Evolutionary conservation across 2,888 invertebrate species (phyloP).

Genomic region (Netelia virgata): DNA sequence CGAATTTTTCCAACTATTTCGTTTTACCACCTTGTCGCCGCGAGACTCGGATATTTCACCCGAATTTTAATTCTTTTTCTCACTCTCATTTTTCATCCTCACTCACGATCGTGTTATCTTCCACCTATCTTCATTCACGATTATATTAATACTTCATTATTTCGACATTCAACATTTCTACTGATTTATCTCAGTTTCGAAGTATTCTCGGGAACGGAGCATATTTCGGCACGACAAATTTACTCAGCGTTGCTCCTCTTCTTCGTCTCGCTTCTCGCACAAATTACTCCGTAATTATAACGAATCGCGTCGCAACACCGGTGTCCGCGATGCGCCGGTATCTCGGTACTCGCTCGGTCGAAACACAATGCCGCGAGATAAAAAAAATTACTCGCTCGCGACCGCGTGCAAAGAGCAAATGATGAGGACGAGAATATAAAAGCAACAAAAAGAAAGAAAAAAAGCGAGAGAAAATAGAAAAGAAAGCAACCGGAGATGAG

Average conservation of each 20-base stretch:
- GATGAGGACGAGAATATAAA: not conserved
- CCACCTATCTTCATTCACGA: no score
- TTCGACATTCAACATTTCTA: no score
- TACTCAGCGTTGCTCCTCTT: not conserved
- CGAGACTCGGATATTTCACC: no score
- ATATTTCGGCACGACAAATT: slow-evolving; percentile 3
- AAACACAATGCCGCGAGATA: slow-evolving; percentile 24
- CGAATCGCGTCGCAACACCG: slow-evolving; percentile 47
- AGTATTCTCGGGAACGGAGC: not conserved
- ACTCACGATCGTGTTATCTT: no score
- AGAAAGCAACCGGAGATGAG: slow-evolving; percentile 32
- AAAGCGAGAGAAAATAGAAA: slow-evolving; percentile 8
- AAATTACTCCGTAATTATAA: not conserved
- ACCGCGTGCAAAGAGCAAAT: slow-evolving; percentile 7
- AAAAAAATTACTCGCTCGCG: not conserved
- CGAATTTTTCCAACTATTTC: no score
- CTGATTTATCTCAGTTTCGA: not conserved
- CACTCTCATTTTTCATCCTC: no score
- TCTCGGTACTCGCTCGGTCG: slow-evolving; percentile 35
- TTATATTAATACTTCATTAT: no score
- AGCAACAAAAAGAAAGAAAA: slow-evolving; percentile 1
- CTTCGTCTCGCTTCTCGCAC: not conserved
- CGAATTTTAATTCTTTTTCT: no score
- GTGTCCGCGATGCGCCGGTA: not conserved
- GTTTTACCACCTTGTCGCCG: no score